phyloP scores from a whole-genome alignment of 2,113 vertebrate genomes.

The Ciconia maguari region DNA sequence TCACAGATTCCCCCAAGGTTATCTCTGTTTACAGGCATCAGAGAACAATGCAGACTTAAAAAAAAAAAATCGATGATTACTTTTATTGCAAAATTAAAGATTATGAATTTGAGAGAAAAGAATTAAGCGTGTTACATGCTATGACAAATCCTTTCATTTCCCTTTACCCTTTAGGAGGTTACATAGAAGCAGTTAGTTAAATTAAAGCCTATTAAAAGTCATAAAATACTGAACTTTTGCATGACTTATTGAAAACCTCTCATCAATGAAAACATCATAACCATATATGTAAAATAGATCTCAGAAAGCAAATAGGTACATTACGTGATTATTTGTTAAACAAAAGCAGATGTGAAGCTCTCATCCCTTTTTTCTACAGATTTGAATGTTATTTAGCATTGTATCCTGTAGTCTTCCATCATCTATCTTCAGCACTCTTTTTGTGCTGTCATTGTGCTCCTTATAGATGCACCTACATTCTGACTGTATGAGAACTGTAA shows the following conservation, averaged over 20 bases:
- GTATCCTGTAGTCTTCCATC: not conserved
- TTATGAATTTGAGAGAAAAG: not conserved
- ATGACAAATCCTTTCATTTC: not conserved
- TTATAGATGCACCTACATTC: not conserved
- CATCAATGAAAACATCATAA: not conserved
- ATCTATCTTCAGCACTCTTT: not conserved
- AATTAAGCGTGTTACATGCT: not conserved
- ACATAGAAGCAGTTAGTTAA: not conserved
- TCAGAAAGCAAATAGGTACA: not conserved
- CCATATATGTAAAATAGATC: not conserved
- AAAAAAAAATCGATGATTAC: not conserved
- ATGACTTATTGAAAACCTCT: not conserved
- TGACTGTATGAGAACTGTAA: not conserved
- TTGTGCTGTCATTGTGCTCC: not conserved
- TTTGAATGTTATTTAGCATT: not conserved
- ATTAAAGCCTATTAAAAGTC: slow-evolving; percentile 26
- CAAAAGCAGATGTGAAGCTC: not conserved
- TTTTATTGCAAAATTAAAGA: slow-evolving; percentile 29
- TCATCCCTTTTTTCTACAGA: accelerated
- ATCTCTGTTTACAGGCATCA: slow-evolving; percentile 27
- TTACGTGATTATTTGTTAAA: not conserved
- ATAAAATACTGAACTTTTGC: not conserved
- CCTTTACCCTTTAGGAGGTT: not conserved
- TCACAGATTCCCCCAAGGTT: slow-evolving; percentile 38
- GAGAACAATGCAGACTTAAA: slow-evolving; percentile 25